Percentiles rank a stretch among this genome's conserved stretches.
Conservation (phyloP, 2,113 vertebrate genomes). For the Lepisosteus osseus region DNA sequence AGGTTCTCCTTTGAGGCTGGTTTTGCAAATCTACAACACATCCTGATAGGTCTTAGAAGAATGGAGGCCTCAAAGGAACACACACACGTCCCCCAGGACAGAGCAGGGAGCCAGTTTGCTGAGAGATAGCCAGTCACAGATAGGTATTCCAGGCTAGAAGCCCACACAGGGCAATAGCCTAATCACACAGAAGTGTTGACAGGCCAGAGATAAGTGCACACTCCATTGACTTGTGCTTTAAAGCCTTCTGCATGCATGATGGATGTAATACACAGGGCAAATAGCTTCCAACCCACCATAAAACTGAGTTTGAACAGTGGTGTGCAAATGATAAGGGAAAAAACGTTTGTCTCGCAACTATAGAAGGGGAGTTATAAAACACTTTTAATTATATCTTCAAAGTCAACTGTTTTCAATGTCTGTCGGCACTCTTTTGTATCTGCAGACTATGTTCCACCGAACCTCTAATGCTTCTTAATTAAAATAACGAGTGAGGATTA, state of each 20-base stretch:
- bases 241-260: neutral
- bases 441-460: too few relatives aligned
- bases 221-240: neutral
- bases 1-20: slow-evolving; percentile 1
- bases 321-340: too few relatives aligned
- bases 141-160: neutral
- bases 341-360: too few relatives aligned
- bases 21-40: slow-evolving; percentile 13
- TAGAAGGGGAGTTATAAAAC: too few relatives aligned
- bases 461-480: too few relatives aligned
- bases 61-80: slow-evolving; percentile 2
- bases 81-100: neutral
- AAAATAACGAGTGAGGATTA: too few relatives aligned
- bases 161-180: neutral
- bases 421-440: too few relatives aligned
- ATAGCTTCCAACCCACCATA: too few relatives aligned
- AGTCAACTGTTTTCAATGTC: too few relatives aligned
- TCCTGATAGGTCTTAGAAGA: neutral
- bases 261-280: too few relatives aligned
- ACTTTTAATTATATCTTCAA: too few relatives aligned
- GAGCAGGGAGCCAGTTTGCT: neutral
- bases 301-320: too few relatives aligned
- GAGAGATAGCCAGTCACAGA: slow-evolving; percentile 2
- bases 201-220: neutral
- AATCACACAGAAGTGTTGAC: neutral